phyloP scores from a whole-genome alignment of 2,113 vertebrate species.

The Myrmophylax atrothorax region DNA sequence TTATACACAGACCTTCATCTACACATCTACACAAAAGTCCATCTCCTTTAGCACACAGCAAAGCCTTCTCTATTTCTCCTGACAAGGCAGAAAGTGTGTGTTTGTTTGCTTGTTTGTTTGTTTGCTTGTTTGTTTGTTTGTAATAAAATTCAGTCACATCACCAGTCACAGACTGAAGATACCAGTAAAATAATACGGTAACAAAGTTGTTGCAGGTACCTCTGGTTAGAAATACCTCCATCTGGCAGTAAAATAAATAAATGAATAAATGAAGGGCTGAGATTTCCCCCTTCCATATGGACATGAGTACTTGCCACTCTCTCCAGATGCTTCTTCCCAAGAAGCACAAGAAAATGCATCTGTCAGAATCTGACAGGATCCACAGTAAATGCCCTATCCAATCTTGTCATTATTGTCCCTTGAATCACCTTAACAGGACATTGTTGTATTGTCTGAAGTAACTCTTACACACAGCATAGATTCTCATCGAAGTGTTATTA shows the following conservation, averaged over 20 bases:
- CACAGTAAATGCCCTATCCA: neutral
- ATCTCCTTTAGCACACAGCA: neutral
- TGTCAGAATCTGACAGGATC: neutral
- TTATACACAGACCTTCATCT: neutral
- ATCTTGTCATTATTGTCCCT: neutral
- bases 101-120: neutral
- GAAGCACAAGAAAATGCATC: neutral
- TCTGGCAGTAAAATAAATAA: conserved; percentile 5
- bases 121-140: rapidly evolving
- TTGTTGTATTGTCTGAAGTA: neutral
- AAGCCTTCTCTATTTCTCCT: neutral
- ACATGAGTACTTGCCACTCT: neutral
- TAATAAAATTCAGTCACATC: neutral
- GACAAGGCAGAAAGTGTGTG: neutral
- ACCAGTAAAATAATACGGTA: neutral
- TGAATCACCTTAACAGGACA: neutral
- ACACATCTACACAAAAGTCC: neutral
- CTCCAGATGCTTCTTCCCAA: neutral
- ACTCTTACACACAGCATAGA: neutral
- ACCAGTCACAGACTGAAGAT: neutral
- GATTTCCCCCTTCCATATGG: neutral
- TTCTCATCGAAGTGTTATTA: neutral
- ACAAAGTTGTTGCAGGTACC: neutral
- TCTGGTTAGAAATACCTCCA: neutral
- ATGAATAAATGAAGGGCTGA: neutral